Evolutionary conservation across 1,140 invertebrate genomes (phyloP), one percentile per base, ranked within the genome.

Genomic region (Drosophila mayri): DNA sequence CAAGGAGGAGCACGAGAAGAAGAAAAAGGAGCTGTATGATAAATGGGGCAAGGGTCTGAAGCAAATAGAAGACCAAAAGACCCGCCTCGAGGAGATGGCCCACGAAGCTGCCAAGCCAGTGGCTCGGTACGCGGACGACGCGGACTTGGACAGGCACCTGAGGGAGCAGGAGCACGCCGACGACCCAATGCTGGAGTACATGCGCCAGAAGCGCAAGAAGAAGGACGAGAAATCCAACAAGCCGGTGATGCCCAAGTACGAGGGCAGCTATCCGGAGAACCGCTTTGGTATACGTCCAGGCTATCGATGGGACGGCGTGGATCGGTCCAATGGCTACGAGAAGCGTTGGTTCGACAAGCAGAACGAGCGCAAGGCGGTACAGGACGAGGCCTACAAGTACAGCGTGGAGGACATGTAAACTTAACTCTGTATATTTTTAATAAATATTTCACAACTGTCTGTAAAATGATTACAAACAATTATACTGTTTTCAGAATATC

Each of bases 221-320:
- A 70, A 14, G 0, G 93, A 92, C 55, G 94, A 93, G 71, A 30
- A 49, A 7, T 74, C 58, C 9, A 66, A 83, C 25, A 86, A 78
- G 22, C 78, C 80, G 32, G 72, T 68, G 25, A 94, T 93, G 92
- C 97, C 96, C 18, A 93, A 93, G 18, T 99, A 98, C 90, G 94
- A 96, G 87, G 98, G 98, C 4, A 95, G 95, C 30, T 97, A 94
- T 79, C 96, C 96, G 41, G 97, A 97, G 43, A 99, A 99, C 94
- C 95, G 99, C 11, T 99, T 96, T 93, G 95, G 95, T 41, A 98
- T 99, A 66, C 93, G 94, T 52, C 99, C 99, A 1, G 99, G 99
- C 0, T 96, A 98, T 93, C 94, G 98, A 40, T 99, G 99, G 99
- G 99, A 99, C 93, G 99, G 99, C 2, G 98, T 99, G 0, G 98